A percentile compares a stretch with the other conserved stretches of the same genome.
These are phyloP conservation scores for Heliornis fulica DNA, from an alignment of 2,113 vertebrate genomes.

Conservation along the genomic window DNA sequence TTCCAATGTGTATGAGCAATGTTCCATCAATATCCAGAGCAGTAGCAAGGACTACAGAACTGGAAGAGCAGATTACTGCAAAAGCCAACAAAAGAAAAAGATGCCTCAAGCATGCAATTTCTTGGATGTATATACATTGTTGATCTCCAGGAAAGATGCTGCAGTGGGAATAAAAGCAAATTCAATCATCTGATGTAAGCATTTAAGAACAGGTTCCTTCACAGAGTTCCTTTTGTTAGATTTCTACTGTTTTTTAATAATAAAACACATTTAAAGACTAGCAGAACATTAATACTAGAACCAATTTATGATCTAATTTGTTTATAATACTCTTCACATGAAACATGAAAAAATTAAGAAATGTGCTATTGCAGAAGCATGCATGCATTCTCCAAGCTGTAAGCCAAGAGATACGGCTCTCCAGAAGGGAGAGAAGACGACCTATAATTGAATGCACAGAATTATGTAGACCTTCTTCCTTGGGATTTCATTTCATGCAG, in stretches of 20 bases:
- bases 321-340: not conserved
- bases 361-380: not conserved
- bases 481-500: not conserved
- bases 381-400: not conserved
- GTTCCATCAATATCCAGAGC: not conserved
- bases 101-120: not conserved
- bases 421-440: not conserved
- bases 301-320: not conserved
- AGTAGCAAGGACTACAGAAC: not conserved
- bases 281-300: not conserved
- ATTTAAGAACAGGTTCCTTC: not conserved
- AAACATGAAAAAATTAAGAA: not conserved
- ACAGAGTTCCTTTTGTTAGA: not conserved
- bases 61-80: not conserved
- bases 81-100: not conserved
- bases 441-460: not conserved
- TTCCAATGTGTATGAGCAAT: not conserved
- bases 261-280: not conserved
- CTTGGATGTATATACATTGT: not conserved
- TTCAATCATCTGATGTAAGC: not conserved
- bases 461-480: not conserved
- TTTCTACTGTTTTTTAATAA: not conserved
- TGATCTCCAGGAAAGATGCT: not conserved
- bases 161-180: not conserved
- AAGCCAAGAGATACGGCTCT: not conserved